Evolutionary conservation across 2,797 vertebrate species (phyloP).

Genomic region (Dryobates pubescens): DNA sequence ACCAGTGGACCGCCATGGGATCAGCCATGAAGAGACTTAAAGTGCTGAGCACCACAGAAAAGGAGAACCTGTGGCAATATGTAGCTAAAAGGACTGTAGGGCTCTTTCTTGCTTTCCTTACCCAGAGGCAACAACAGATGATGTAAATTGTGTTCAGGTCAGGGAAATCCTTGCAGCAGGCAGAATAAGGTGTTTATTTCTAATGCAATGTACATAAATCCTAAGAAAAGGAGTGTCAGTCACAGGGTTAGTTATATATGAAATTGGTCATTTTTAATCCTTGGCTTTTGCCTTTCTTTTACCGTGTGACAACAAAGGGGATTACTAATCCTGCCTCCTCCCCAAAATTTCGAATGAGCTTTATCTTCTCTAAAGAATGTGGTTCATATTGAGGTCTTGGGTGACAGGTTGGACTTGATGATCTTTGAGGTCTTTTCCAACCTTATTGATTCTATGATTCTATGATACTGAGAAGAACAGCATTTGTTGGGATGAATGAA

Average conservation of each 20-base stretch:
- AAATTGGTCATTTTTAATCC: not conserved
- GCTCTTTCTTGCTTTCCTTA: not conserved
- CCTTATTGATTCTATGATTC: too few species aligned
- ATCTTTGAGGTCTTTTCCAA: too few species aligned
- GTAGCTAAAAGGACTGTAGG: not conserved
- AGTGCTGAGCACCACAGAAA: slow-evolving; percentile 3
- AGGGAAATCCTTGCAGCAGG: not conserved
- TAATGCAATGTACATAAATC: not conserved
- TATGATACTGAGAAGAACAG: not conserved
- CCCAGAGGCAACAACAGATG: not conserved
- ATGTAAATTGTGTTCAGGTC: not conserved
- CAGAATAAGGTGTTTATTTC: not conserved
- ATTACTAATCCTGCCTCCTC: not conserved
- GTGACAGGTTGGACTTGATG: too few species aligned
- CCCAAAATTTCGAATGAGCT: not conserved
- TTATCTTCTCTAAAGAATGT: not conserved
- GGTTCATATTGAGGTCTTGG: not conserved
- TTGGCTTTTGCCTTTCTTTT: slow-evolving; percentile 13
- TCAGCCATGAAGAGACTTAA: not conserved
- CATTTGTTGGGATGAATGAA: not conserved
- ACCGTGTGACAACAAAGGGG: not conserved
- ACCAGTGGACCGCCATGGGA: not conserved
- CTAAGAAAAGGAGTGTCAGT: not conserved
- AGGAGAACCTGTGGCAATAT: not conserved
- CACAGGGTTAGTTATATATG: fast-evolving